Evolutionary conservation across 2,113 vertebrate genomes (phyloP).

Genomic region (Acrocephalus kingi): DNA sequence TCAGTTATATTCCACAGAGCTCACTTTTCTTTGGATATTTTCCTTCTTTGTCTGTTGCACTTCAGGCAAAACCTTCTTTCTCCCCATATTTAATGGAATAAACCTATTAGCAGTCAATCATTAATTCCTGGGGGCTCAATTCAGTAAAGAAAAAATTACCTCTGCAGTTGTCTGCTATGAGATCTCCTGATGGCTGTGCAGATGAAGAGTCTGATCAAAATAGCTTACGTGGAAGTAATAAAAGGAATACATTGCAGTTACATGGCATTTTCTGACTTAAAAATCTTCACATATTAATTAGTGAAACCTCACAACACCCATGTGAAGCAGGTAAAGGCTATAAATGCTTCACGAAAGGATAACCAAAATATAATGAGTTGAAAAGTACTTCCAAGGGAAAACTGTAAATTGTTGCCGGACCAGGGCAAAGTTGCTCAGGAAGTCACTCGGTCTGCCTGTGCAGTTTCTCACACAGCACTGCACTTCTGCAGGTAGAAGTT

Average conservation of each 20-base stretch:
- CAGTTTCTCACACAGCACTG: not conserved
- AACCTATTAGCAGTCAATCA: conserved; percentile 54
- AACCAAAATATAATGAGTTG: not conserved
- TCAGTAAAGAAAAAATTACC: conserved; percentile 35
- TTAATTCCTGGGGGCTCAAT: conserved; percentile 43
- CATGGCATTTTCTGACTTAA: not conserved
- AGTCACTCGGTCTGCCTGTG: not conserved
- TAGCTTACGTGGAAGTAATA: conserved; percentile 6
- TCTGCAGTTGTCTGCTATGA: not conserved
- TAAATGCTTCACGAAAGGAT: not conserved
- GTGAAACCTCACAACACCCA: not conserved
- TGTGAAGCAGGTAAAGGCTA: not conserved
- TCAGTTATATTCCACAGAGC: not conserved
- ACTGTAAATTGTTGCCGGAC: not conserved
- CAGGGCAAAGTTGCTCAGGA: not conserved
- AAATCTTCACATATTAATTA: conserved; percentile 1
- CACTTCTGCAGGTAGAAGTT: not conserved
- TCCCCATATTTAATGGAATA: conserved; percentile 4
- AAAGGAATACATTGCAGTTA: not conserved
- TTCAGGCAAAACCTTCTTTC: conserved; percentile 5
- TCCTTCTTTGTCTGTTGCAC: conserved; percentile 11
- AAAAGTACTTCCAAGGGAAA: not conserved
- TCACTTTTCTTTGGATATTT: not conserved
- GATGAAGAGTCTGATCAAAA: conserved; percentile 38
- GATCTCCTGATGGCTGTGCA: conserved; percentile 22